Conservation (phyloP, 1,140 invertebrate genomes). For the Sogatella furcifera region DNA sequence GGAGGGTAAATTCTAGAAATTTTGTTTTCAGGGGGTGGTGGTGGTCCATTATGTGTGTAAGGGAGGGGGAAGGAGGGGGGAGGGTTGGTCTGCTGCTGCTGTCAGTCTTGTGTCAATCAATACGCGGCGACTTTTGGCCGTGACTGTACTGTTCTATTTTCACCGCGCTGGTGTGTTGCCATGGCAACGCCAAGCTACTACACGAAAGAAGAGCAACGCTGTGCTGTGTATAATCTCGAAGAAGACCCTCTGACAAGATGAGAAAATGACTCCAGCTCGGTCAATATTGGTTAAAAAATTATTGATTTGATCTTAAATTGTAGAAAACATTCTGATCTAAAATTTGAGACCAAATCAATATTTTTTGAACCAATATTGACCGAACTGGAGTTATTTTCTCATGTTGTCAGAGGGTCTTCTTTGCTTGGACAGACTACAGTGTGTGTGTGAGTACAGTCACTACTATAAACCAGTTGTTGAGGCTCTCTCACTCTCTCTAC, state of each 20-base stretch:
- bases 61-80: background rate
- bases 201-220: background rate
- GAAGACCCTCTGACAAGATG: too few species aligned
- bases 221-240: background rate
- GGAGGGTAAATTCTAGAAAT: too few species aligned
- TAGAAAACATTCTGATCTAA: too few species aligned
- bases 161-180: background rate
- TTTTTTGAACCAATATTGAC: too few species aligned
- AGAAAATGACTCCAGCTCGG: too few species aligned
- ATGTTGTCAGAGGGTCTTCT: too few species aligned
- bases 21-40: background rate
- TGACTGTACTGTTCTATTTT: slow-evolving; percentile 1
- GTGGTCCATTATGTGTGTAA: background rate
- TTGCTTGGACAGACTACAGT: too few species aligned
- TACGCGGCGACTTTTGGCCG: background rate
- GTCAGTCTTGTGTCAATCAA: slow-evolving; percentile 9
- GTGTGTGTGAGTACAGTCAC: background rate
- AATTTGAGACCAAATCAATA: too few species aligned
- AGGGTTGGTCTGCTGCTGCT: background rate
- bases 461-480: background rate
- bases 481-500: too few species aligned
- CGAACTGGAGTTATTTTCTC: too few species aligned
- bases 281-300: too few species aligned
- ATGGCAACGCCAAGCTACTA: background rate
- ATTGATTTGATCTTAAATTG: too few species aligned